These are phyloP conservation scores for Campylomormyrus numenius DNA, from an alignment of 2,113 vertebrate species.

Conservation along the genomic window DNA sequence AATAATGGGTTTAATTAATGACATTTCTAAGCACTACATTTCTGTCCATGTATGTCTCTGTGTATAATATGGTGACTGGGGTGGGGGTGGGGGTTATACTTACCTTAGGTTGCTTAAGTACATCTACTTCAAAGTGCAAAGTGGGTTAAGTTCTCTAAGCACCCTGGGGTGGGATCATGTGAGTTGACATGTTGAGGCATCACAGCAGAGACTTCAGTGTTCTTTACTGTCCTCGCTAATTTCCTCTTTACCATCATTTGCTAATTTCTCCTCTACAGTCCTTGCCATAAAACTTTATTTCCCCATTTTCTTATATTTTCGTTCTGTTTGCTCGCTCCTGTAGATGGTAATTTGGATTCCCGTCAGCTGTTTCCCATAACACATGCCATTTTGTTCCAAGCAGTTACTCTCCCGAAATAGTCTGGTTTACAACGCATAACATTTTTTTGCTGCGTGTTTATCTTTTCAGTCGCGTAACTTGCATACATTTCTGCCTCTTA, in stretches of 20 bases:
- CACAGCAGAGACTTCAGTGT: background rate
- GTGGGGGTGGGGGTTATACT: background rate
- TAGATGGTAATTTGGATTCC: background rate
- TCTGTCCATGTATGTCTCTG: background rate
- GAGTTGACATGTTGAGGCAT: background rate
- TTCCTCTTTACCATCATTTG: background rate
- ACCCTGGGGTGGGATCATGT: background rate
- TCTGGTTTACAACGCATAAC: background rate
- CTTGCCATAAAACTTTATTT: background rate
- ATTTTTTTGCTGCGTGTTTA: background rate
- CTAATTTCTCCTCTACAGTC: background rate
- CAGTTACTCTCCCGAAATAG: background rate
- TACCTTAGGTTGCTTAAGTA: background rate
- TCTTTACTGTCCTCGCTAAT: background rate
- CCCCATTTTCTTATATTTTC: background rate
- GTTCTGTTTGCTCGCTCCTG: background rate
- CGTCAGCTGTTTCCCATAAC: background rate
- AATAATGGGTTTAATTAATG: background rate
- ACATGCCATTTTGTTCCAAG: background rate
- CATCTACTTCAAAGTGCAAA: background rate
- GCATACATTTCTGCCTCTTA: background rate
- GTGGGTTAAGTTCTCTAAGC: background rate
- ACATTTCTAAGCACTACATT: background rate
- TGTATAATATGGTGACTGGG: background rate
- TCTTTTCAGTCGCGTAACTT: background rate